Percentiles rank a stretch among this genome's conserved stretches.
phyloP scores from a whole-genome alignment of 2,797 vertebrate genomes.

The Stomatorhinus walkeri region DNA sequence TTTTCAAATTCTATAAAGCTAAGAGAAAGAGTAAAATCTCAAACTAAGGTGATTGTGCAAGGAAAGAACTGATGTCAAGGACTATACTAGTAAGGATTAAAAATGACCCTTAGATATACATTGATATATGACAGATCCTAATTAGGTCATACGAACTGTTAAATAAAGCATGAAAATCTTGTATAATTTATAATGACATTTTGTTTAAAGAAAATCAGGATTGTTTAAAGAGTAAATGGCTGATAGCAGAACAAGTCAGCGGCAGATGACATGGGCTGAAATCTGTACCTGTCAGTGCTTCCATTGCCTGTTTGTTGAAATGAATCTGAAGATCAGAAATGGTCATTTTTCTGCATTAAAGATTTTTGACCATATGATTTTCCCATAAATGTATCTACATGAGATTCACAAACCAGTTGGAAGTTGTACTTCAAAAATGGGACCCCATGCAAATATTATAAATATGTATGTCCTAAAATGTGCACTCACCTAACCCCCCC shows the following conservation, averaged over 20 bases:
- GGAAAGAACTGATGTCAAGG: not conserved
- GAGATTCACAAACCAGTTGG: not conserved
- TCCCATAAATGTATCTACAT: not conserved
- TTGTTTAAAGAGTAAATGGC: constrained; percentile 15
- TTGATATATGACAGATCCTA: not conserved
- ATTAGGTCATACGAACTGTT: not conserved
- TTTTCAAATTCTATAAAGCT: not conserved
- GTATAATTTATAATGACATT: constrained; percentile 3
- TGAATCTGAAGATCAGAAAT: not conserved
- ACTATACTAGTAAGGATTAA: not conserved
- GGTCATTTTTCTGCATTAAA: not conserved
- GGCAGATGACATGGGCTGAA: not conserved
- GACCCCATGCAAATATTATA: not conserved
- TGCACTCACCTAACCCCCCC: not conserved
- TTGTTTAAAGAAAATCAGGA: not conserved
- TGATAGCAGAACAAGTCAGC: not conserved
- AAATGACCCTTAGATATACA: not conserved
- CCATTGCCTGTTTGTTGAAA: not conserved
- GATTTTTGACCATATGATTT: not conserved
- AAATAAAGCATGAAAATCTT: not conserved
- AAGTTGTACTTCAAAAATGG: not conserved
- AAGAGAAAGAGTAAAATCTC: not conserved
- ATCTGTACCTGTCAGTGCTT: not conserved
- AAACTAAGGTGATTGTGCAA: not conserved
- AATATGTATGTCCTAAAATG: not conserved